Percentiles rank a stretch among this genome's conserved stretches.
phyloP scores from a whole-genome alignment of 2,888 invertebrate genomes.

The Diaperis boleti region DNA sequence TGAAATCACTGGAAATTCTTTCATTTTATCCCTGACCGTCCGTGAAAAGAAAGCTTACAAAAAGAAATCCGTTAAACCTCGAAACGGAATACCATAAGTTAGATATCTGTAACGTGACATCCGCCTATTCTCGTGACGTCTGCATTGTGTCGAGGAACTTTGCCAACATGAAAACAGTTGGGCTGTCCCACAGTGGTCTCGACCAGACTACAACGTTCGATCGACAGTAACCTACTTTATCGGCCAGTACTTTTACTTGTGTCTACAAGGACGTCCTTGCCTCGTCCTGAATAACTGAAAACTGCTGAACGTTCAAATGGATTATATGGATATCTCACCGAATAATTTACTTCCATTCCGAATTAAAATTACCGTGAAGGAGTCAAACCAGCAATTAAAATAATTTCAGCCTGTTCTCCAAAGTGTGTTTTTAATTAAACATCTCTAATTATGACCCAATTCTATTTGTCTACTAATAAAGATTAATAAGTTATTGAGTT shows the following conservation, averaged over 20 bases:
- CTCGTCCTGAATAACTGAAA: constrained; percentile 53
- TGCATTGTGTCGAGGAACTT: constrained; percentile 18
- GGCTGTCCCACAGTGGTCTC: constrained; percentile 31
- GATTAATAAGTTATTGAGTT: not conserved
- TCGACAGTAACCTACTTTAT: constrained; percentile 52
- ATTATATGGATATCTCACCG: constrained; percentile 38
- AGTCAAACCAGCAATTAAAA: not conserved
- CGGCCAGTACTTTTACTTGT: constrained; percentile 54
- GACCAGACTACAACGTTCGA: constrained; percentile 27
- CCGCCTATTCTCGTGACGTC: constrained; percentile 32
- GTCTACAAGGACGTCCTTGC: constrained; percentile 56
- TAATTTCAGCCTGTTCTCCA: constrained; percentile 2
- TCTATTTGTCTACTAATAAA: not conserved
- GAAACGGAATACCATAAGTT: constrained; percentile 20
- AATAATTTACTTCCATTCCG: constrained; percentile 27
- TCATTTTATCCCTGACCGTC: constrained; percentile 15
- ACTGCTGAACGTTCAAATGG: constrained; percentile 37
- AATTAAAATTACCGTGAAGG: constrained; percentile 1
- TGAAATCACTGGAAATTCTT: constrained; percentile 32
- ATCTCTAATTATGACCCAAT: constrained; percentile 15
- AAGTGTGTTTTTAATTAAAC: constrained; percentile 15
- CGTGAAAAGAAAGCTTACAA: constrained; percentile 25
- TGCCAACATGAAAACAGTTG: constrained; percentile 30
- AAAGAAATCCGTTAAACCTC: constrained; percentile 32
- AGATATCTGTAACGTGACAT: constrained; percentile 32